Percentiles rank a stretch among this genome's conserved stretches.
These are phyloP conservation scores for Piaya cayana DNA, from an alignment of 2,113 vertebrate genomes.

Conservation along the genomic window DNA sequence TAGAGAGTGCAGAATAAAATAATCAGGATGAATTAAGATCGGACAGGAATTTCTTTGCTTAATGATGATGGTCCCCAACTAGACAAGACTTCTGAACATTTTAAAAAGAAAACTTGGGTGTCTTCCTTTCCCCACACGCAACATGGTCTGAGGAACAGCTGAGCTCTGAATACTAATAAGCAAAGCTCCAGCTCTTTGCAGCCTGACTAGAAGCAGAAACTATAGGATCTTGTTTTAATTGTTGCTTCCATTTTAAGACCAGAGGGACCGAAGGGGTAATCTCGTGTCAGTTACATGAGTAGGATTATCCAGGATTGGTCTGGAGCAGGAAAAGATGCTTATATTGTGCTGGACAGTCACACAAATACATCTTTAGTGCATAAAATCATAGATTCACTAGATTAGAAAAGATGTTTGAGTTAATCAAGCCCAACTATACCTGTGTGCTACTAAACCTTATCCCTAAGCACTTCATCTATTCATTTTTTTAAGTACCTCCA, in stretches of 20 bases:
- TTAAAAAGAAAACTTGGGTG: background rate
- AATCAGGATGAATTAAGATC: background rate
- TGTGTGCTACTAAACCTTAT: too few relatives aligned
- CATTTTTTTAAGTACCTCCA: too few relatives aligned
- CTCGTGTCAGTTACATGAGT: too few relatives aligned
- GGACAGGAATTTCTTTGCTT: background rate
- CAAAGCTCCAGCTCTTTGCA: background rate
- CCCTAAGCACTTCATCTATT: too few relatives aligned
- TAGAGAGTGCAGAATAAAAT: background rate
- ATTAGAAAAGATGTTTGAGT: too few relatives aligned
- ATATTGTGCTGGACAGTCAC: background rate
- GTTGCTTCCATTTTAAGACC: background rate
- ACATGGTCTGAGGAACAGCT: background rate
- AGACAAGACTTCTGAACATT: background rate
- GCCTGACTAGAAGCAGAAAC: background rate
- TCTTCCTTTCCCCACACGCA: background rate
- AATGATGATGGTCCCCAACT: background rate
- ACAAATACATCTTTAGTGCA: background rate
- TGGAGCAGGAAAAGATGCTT: background rate
- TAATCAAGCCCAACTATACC: too few relatives aligned
- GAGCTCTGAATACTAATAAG: background rate
- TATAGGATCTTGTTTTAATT: background rate
- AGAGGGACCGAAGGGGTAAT: background rate
- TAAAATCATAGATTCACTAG: too few relatives aligned
- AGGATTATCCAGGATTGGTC: background rate